Base-by-base conservation (phyloP, 1,140 invertebrate genomes). In the Aphaenogaster ashmeadi region DNA sequence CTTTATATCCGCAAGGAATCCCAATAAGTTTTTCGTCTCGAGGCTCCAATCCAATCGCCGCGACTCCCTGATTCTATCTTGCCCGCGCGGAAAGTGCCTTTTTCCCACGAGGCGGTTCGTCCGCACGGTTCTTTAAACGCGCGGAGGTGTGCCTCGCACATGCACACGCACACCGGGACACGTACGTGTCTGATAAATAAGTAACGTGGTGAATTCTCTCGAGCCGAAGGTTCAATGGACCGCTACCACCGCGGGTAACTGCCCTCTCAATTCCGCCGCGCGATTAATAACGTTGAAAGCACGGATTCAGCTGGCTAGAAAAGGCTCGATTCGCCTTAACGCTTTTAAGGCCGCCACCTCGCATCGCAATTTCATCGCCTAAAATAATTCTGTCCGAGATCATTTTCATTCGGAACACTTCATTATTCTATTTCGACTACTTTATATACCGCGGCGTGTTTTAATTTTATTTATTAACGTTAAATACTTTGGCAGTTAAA, bases 191-290 rank as follows among this genome's bases (percentile, higher is more conserved):
- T 90, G 89, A 90, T 90, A 90, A 90, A 90, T 90, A 90, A 90
- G 58, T 90, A 90, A 90, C 89, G 62, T 78, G 85, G 77, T 90
- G 89, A 90, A 90, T 89, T 90, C 89, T 90, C 89, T 90, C 85
- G 71, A 89, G 77, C 67, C 67, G 62, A 69, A 64, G 75, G 89
- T 90, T 90, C 89, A 90, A 90, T 87, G 77, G 88, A 83, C 77
- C 62, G 38, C 62, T 11, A 50, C 60, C 77, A 33, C 41, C 41
- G 54, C 54, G 18, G 54, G 69, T 74, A 84, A 74, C 80, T 84
- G 69, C 74, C 83, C 83, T 58, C 74, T 75, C 83, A 75, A 77
- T 86, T 86, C 47, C 58, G 67, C 69, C 58, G 41, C 38, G 60
- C 60, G 74, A 87, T 77, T 90, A 90, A 90, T 90, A 90, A 90